Evolutionary conservation across 1,140 invertebrate species (phyloP), one percentile per base, ranked within the genome.

Genomic region (Contarinia nasturtii): DNA sequence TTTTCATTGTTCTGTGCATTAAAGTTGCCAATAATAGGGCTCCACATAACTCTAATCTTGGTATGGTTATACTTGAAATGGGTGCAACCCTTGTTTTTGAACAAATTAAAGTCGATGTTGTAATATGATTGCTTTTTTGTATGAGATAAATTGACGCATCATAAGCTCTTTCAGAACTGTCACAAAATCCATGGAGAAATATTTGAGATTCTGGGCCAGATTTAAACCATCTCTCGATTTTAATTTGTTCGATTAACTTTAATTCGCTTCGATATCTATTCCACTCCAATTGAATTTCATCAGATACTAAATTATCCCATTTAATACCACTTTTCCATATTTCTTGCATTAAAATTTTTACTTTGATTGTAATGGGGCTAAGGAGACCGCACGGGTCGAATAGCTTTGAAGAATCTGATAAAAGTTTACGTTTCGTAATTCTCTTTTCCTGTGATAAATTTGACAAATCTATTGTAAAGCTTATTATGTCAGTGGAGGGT

Each of bases 91-190:
- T 3, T 27, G 27, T 27, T 27, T 27, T 27, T 27, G 27, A 27
- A 10, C 27, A 27, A 27, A 27, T 3, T 10, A 27, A 27, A 5
- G 27, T 27, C 10, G 27, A 27, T 5, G 3, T 27, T 10, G 27
- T 5, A 27, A 3, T 3, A 43, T 37, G 21, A 33, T 37, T 18
- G 12, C 33, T 48, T 15, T 22, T 43, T 14, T 49, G 27, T 11
- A 52, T 38, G 8, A 56, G 11, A 50, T 57, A 61, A 2, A 63
- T 49, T 2, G 49, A 52, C 15, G 58, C 55, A 37, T 51, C 55
- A 49, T 57, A 54, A 2, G 56, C 58, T 7, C 37, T 14, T 44
- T 51, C 45, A 5, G 53, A 60, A 0, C 59, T 58, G 21, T 58
- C 55, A 19, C 47, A 40, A 37, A 58, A 58, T 2, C 53, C 55